These are phyloP conservation scores for Hyposoter dolosus DNA, from an alignment of 2,888 invertebrate species.

Conservation along the genomic window DNA sequence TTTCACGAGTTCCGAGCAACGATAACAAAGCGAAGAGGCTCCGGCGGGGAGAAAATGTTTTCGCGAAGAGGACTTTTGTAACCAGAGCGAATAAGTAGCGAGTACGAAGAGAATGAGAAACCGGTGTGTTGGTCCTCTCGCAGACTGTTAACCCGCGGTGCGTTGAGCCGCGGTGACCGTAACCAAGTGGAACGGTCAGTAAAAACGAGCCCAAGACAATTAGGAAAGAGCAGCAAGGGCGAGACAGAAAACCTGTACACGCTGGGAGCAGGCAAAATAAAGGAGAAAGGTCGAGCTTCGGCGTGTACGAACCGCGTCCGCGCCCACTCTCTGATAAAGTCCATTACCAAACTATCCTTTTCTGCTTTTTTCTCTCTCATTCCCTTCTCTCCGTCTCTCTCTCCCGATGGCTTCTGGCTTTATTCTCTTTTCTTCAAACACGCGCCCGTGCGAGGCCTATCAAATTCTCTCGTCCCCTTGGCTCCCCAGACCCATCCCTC, in stretches of 20 bases:
- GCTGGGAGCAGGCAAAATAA: slow-evolving; percentile 39
- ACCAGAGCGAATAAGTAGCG: slow-evolving; percentile 29
- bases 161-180: slow-evolving; percentile 70
- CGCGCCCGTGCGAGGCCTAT: slow-evolving; percentile 43
- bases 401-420: neutral
- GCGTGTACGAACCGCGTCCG: slow-evolving; percentile 45
- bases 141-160: slow-evolving; percentile 33
- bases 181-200: slow-evolving; percentile 79
- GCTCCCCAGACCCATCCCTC: slow-evolving; percentile 23
- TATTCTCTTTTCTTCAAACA: slow-evolving; percentile 20
- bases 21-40: slow-evolving; percentile 19
- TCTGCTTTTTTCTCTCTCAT: neutral
- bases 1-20: neutral
- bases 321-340: slow-evolving; percentile 76
- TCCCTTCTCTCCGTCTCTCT: slow-evolving; percentile 9
- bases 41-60: slow-evolving; percentile 11
- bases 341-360: slow-evolving; percentile 74
- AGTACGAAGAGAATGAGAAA: slow-evolving; percentile 27
- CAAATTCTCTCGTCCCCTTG: slow-evolving; percentile 64
- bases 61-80: slow-evolving; percentile 28
- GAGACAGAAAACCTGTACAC: slow-evolving; percentile 36
- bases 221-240: slow-evolving; percentile 69
- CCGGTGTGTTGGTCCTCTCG: slow-evolving; percentile 17
- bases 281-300: slow-evolving; percentile 77
- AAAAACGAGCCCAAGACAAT: slow-evolving; percentile 81